These are phyloP conservation scores for Acanthurus tractus DNA, from an alignment of 2,797 vertebrate species.

Conservation along the genomic window DNA sequence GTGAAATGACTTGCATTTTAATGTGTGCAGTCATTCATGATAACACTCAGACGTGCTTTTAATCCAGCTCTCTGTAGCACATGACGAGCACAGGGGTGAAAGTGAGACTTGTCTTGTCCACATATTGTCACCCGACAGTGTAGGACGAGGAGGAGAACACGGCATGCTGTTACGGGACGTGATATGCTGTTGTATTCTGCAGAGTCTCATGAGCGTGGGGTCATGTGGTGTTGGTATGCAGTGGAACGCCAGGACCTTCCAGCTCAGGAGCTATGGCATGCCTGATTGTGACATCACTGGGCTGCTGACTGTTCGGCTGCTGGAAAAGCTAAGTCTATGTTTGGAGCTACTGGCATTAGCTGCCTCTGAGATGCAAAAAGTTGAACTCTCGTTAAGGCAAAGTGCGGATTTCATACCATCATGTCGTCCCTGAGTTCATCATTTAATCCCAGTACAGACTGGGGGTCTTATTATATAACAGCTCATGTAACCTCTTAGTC, in stretches of 20 bases:
- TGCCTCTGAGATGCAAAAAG: conserved; percentile 12
- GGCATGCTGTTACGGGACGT: conserved; percentile 26
- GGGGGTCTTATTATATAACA: conserved; percentile 32
- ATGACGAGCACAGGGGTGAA: conserved; percentile 30
- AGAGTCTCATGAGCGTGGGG: conserved; percentile 26
- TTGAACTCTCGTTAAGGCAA: not conserved
- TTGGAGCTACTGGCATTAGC: conserved; percentile 39
- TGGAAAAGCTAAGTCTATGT: conserved; percentile 44
- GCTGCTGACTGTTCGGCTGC: conserved; percentile 45
- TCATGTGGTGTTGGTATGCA: conserved; percentile 72
- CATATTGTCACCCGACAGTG: conserved; percentile 60
- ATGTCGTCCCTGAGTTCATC: not conserved
- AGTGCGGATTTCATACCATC: not conserved
- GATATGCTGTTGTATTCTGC: conserved; percentile 11
- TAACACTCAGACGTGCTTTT: conserved; percentile 3
- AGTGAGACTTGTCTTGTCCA: conserved; percentile 27
- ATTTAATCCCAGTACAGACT: not conserved
- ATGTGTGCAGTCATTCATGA: conserved; percentile 25
- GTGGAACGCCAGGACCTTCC: conserved; percentile 11
- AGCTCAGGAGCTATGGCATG: conserved; percentile 50
- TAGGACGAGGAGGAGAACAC: conserved; percentile 43
- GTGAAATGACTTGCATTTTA: conserved; percentile 22
- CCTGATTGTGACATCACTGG: conserved; percentile 60
- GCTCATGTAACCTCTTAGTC: conserved; percentile 15
- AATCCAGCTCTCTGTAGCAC: conserved; percentile 24